These are phyloP conservation scores for Drosophila albomicans DNA, from an alignment of 1,140 invertebrate species.

Conservation along the genomic window DNA sequence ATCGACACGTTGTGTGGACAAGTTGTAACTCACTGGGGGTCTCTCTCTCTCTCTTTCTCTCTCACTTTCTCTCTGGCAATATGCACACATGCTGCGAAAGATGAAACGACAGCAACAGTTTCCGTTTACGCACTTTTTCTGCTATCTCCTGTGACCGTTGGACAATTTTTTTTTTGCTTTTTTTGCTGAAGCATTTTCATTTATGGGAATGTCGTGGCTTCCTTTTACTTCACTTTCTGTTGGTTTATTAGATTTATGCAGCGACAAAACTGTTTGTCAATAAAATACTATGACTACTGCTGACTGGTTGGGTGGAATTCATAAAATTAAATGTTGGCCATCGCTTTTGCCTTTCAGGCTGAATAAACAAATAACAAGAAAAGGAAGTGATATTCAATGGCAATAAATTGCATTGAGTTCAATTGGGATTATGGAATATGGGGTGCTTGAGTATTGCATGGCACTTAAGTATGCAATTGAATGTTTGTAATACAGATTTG, in stretches of 20 bases:
- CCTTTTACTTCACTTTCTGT: neutral
- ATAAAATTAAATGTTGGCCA: conserved; percentile 2
- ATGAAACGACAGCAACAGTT: conserved; percentile 32
- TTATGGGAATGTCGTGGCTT: neutral
- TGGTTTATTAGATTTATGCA: conserved; percentile 9
- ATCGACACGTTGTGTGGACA: conserved; percentile 1
- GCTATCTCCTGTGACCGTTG: neutral
- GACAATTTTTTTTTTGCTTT: no score
- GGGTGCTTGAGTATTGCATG: neutral
- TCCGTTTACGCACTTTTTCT: conserved; percentile 20
- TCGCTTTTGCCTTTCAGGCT: neutral
- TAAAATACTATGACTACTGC: neutral
- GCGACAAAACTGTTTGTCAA: conserved; percentile 13
- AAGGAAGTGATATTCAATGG: neutral
- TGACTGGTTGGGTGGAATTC: neutral
- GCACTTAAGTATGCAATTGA: conserved; percentile 4
- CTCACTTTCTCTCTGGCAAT: no score
- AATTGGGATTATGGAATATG: neutral
- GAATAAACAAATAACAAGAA: neutral
- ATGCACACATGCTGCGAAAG: conserved; percentile 16
- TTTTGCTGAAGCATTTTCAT: neutral
- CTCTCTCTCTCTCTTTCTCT: no score
- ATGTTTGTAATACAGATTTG: conserved; percentile 37
- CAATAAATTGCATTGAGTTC: neutral
- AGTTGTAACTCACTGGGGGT: conserved; percentile 12